phyloP scores from a whole-genome alignment of 1,140 invertebrate genomes.

The Hyposmocoma kahamanoa region DNA sequence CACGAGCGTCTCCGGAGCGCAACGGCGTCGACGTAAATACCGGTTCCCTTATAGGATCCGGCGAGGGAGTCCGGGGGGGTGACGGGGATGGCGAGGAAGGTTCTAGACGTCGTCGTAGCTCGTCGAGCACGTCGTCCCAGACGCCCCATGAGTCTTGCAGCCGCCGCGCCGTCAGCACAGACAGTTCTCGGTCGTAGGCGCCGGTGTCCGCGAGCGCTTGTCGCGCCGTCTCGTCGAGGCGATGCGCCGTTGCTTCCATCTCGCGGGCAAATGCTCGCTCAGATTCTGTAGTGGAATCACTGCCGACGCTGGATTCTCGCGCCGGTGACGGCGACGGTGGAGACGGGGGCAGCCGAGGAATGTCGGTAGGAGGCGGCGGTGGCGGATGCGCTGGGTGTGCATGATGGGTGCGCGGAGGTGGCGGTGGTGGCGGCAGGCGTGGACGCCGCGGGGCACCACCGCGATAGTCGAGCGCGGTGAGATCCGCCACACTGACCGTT shows the following conservation, averaged over 20 bases:
- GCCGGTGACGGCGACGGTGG: conserved; percentile 25
- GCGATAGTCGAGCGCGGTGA: conserved; percentile 65
- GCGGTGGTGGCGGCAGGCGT: conserved; percentile 44
- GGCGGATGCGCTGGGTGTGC: conserved; percentile 9
- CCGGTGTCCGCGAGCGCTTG: conserved; percentile 50
- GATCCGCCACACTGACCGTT: conserved; percentile 66
- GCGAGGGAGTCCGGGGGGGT: conserved; percentile 52
- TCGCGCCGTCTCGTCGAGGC: conserved; percentile 54
- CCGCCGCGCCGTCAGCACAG: conserved; percentile 66
- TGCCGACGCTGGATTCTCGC: conserved; percentile 58
- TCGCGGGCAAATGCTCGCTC: conserved; percentile 59
- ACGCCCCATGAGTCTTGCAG: conserved; percentile 59
- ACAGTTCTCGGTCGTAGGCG: conserved; percentile 72
- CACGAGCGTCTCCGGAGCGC: conserved; percentile 61
- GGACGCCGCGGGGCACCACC: conserved; percentile 44
- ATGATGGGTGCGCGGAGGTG: conserved; percentile 22
- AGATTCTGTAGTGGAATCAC: conserved; percentile 69
- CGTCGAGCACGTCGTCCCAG: conserved; percentile 68
- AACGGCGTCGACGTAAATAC: conserved; percentile 55
- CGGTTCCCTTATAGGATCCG: conserved; percentile 44
- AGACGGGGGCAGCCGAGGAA: conserved; percentile 38
- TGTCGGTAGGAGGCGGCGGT: conserved; percentile 22
- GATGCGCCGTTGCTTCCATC: conserved; percentile 63
- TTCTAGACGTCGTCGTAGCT: conserved; percentile 53
- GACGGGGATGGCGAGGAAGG: conserved; percentile 44